Base-by-base conservation (phyloP, 2,113 vertebrate genomes). In the Myiopsitta monachus region DNA sequence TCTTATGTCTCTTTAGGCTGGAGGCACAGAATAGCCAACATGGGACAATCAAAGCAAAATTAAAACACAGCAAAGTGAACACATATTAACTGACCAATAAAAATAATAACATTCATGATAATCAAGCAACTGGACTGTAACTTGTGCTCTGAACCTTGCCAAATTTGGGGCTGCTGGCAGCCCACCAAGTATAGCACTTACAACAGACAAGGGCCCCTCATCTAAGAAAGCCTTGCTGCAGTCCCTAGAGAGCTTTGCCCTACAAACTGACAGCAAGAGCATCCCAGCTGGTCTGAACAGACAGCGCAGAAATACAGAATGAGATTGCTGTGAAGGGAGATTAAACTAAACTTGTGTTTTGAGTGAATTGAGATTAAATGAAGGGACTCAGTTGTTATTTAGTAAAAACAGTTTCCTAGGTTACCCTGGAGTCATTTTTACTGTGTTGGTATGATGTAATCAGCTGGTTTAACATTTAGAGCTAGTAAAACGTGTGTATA, bases 341-440 rank as follows among this genome's bases (percentile, higher is more conserved):
- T 91, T 47, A 91, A 63, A 44, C 83, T 93, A 63, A 68, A 82
- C 47, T 86, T 69, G 52, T 2, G 1, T 28, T 81, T 96, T 89
- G 18, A 94, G 82, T 91, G 92, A 94, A 68, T 8, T 78, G 84
- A 95, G 84, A 96, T 91, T 92, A 96, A 96, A 92, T 81, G 64
- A 94, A 92, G 67, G 84, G 73, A 93, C 44, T 79, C 47, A 31
- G 94, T 94, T 95, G 80, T 97, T 97, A 92, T 96, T 97, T 97
- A 96, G 91, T 75, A 84, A 96, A 97, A 97, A 96, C 96, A 96
- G 96, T 97, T 97, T 96, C 97, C 97, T 96, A 96, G 97, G 97
- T 93, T 96, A 97, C 97, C 22, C 52, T 85, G 74, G 92, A 96
- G 88, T 95, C 22, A 75, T 94, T 97, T 94, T 96, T 83, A 94